These are phyloP conservation scores for Branchinecta lynchi DNA, from an alignment of 1,140 invertebrate genomes.

Conservation along the genomic window DNA sequence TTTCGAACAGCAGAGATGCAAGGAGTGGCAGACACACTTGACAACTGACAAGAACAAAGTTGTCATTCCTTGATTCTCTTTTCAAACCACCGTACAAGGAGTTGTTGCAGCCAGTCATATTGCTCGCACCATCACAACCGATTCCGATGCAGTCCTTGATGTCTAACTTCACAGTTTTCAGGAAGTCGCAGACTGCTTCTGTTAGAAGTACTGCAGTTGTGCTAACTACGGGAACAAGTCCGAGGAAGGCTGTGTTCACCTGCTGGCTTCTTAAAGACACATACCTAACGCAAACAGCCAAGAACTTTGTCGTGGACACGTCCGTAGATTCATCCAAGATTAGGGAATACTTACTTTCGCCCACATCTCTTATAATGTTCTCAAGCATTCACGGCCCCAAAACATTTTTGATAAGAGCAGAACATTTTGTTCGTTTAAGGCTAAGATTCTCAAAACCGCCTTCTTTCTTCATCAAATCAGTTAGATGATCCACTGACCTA, in stretches of 20 bases:
- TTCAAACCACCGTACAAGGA: slow-evolving; percentile 5
- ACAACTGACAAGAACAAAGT: slow-evolving; percentile 9
- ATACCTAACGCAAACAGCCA: slow-evolving; percentile 9
- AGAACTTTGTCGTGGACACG: slow-evolving; percentile 1
- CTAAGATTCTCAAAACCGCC: slow-evolving; percentile 9
- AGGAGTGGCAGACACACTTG: neutral
- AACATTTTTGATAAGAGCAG: slow-evolving; percentile 6
- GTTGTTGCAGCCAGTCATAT: neutral
- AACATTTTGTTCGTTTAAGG: slow-evolving; percentile 7
- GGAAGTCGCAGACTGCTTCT: neutral
- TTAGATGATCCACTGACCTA: slow-evolving; percentile 5
- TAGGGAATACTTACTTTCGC: slow-evolving; percentile 10
- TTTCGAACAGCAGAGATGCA: slow-evolving; percentile 4
- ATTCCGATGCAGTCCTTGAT: slow-evolving; percentile 5
- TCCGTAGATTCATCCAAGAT: slow-evolving; percentile 6
- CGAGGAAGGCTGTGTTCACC: slow-evolving; percentile 9
- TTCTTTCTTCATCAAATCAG: slow-evolving; percentile 10
- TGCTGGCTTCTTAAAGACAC: neutral
- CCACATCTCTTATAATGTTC: neutral
- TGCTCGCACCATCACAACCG: slow-evolving; percentile 4
- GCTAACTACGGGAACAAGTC: neutral
- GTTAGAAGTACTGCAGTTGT: slow-evolving; percentile 9
- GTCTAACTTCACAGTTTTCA: neutral
- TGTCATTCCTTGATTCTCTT: slow-evolving; percentile 2
- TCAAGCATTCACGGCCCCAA: slow-evolving; percentile 4